These are phyloP conservation scores for Lates calcarifer DNA, from an alignment of 2,113 vertebrate species.

Conservation along the genomic window DNA sequence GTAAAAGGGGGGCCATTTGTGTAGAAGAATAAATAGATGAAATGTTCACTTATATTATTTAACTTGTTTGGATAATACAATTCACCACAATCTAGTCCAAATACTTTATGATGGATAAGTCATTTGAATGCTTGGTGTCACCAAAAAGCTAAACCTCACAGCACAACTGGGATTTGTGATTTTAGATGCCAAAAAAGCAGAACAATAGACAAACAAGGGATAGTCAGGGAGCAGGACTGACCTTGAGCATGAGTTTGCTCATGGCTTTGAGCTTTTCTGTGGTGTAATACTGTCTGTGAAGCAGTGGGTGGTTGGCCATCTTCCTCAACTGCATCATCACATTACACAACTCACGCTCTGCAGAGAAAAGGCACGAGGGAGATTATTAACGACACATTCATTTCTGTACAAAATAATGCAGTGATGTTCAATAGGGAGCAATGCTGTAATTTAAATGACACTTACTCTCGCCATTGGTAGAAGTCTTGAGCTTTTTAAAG, in stretches of 20 bases:
- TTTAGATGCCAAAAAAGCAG: neutral
- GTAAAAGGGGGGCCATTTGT: no score
- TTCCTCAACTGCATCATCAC: constrained; percentile 98
- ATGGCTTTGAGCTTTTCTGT: constrained; percentile 91
- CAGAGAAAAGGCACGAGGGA: neutral
- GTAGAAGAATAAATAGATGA: neutral
- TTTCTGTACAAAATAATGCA: neutral
- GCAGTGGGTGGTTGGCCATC: constrained; percentile 98
- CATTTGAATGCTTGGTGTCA: neutral
- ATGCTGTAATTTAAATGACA: neutral
- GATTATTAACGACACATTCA: neutral
- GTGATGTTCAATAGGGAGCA: neutral
- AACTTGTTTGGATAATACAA: neutral
- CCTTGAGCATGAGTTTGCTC: constrained; percentile 96
- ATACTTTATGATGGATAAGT: neutral
- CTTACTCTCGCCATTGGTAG: constrained; percentile 83
- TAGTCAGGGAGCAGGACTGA: constrained; percentile 49
- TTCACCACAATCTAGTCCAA: neutral
- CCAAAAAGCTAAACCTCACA: neutral
- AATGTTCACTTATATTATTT: neutral
- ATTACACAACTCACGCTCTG: constrained; percentile 92
- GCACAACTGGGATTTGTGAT: neutral
- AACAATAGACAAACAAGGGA: neutral
- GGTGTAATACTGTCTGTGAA: constrained; percentile 96
- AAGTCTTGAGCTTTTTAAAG: constrained; percentile 87